Base-by-base conservation (phyloP, 2,888 invertebrate species). In the Chirona hameri region DNA sequence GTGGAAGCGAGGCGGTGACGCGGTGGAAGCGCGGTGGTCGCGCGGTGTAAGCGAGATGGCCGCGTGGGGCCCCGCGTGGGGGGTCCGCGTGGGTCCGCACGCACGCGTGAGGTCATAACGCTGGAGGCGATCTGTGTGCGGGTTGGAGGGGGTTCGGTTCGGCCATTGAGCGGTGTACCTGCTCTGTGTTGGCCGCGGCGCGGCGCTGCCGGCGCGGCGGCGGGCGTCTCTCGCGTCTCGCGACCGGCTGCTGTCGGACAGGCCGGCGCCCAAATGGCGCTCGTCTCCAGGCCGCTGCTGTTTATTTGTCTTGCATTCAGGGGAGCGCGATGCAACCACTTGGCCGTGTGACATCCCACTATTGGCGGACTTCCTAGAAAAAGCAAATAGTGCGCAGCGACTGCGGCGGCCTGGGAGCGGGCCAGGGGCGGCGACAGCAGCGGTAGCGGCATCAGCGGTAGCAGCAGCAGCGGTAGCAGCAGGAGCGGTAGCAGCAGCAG, bases 301-400 rank as follows among this genome's bases (percentile, higher is more conserved):
- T 76, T 76, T 76, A 76, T 76, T 76, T 76, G 24, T 76, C 76
- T 76, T 76, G 76, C 76, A 76, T 46, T 46, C 76, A 27, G 46
- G 24, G 27, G 46, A 46, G 76, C 76, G 76, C 39, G 46, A 46
- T 76, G 76, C 76, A 76, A 39, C 76, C 76, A 76, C 76, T 76
- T 76, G 46, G 39, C 46, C 76, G 76, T 46, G 39, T 76, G 76
- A 76, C 76, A 76, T 21, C 76, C 21, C 76, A 27, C 76, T 76
- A 76, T 76, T 76, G 76, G 76, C 76, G 76, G 52, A 52, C 39
- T 76, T 76, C 76, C 76, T 39, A 76, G 76, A 39, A 46, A 76
- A 76, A 76, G 76, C 76, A 76, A 76, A 76, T 46, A 76, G 31
- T 46, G 39, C 1, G 52, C 52, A 12, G 52, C 39, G 65, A 27